Conservation (phyloP, 2,113 vertebrate genomes). For the Plecotus auritus region DNA sequence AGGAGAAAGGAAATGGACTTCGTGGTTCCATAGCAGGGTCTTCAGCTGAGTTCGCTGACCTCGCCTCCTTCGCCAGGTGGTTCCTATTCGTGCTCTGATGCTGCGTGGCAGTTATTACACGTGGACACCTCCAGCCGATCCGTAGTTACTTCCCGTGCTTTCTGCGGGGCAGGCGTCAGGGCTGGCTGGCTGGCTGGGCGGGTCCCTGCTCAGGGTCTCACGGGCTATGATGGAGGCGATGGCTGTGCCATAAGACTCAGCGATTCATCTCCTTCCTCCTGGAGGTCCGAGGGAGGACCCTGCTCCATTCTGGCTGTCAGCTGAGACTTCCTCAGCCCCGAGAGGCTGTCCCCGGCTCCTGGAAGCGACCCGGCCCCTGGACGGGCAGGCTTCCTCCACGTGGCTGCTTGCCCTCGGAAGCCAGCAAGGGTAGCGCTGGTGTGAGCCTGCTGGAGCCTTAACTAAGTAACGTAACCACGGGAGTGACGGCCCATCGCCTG, state of each 20-base stretch:
- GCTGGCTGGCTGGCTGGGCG: too few species aligned
- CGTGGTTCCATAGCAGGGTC: fast-evolving
- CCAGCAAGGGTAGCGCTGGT: too few species aligned
- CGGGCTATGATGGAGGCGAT: fast-evolving
- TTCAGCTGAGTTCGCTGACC: neutral
- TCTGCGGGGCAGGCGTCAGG: neutral
- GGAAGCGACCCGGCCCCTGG: too few species aligned
- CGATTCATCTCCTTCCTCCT: neutral
- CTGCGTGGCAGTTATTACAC: too few species aligned
- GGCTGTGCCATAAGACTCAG: neutral
- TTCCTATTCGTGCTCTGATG: fast-evolving
- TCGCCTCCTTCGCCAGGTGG: neutral
- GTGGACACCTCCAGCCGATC: fast-evolving
- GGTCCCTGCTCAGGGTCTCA: neutral
- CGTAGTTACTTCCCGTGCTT: neutral
- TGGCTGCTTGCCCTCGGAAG: too few species aligned
- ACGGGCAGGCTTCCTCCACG: too few species aligned
- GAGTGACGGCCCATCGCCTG: too few species aligned
- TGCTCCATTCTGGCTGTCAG: neutral
- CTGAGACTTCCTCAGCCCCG: neutral
- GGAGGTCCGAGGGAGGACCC: neutral
- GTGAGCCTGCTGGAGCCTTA: too few species aligned
- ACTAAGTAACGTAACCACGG: too few species aligned
- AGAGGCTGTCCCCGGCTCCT: too few species aligned
- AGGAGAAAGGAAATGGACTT: too few species aligned